Evolutionary conservation across 2,113 vertebrate species (phyloP).

Genomic region (Eublepharis macularius): DNA sequence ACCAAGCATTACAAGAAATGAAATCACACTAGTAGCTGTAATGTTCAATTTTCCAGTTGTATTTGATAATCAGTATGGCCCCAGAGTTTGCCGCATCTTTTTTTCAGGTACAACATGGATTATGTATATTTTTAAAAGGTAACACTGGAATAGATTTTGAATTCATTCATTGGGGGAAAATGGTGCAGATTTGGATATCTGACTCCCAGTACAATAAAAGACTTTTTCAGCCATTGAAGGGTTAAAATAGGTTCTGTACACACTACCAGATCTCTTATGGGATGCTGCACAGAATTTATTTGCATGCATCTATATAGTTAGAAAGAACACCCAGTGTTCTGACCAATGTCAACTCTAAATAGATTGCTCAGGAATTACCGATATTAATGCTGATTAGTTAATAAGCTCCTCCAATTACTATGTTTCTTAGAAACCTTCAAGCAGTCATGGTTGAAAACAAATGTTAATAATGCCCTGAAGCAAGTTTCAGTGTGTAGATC

Average conservation of each 20-base stretch:
- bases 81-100: neutral
- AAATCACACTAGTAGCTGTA: neutral
- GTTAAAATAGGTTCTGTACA: neutral
- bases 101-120: neutral
- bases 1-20: neutral
- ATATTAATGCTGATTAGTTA: neutral
- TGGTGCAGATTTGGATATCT: neutral
- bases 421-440: neutral
- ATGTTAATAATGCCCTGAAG: neutral
- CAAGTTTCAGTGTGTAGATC: neutral
- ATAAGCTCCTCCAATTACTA: neutral
- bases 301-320: neutral
- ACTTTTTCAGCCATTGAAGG: neutral
- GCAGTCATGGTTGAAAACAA: neutral
- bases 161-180: neutral
- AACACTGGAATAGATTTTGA: neutral
- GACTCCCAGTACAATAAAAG: neutral
- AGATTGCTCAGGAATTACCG: neutral
- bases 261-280: neutral
- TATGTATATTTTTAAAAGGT: neutral
- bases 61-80: neutral
- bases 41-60: neutral
- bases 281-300: neutral
- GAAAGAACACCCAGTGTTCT: neutral
- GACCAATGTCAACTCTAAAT: neutral